phyloP scores from a whole-genome alignment of 2,888 invertebrate species.

The Caenorhabditis drosophilae region DNA sequence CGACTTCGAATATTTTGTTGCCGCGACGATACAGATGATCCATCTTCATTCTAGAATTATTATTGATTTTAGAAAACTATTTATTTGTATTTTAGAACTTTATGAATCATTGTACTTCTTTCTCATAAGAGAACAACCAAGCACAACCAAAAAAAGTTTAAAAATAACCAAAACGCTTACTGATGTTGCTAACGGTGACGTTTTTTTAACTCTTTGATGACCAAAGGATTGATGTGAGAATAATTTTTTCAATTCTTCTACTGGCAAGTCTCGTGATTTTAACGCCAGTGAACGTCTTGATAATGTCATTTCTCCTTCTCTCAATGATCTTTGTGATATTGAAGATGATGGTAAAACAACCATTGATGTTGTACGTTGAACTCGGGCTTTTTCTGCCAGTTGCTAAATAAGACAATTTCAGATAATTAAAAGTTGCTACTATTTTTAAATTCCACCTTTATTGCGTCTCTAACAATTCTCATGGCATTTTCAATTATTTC shows the following conservation, averaged over 20 bases:
- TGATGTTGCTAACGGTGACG: slow-evolving; percentile 11
- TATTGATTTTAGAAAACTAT: too few relatives aligned
- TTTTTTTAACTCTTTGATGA: slow-evolving; percentile 9
- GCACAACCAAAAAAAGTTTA: too few relatives aligned
- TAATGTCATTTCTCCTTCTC: slow-evolving; percentile 23
- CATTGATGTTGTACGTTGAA: slow-evolving; percentile 28
- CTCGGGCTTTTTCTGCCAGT: slow-evolving; percentile 14
- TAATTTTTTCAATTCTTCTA: slow-evolving; percentile 29
- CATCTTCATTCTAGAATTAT: too few relatives aligned
- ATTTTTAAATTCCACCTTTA: slow-evolving; percentile 15
- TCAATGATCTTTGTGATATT: slow-evolving; percentile 9
- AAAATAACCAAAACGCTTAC: slow-evolving; percentile 5
- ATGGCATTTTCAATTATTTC: slow-evolving; percentile 26
- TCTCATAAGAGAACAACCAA: too few relatives aligned
- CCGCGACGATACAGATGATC: too few relatives aligned
- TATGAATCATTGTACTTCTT: too few relatives aligned
- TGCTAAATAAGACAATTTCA: slow-evolving; percentile 8
- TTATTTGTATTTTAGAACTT: too few relatives aligned
- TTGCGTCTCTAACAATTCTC: slow-evolving; percentile 20
- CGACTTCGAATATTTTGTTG: too few relatives aligned
- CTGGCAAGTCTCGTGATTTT: slow-evolving; percentile 28
- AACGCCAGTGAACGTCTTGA: slow-evolving; percentile 31
- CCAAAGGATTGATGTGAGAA: slow-evolving; percentile 25
- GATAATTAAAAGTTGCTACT: background rate
- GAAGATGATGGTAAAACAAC: slow-evolving; percentile 11